Evolutionary conservation across 2,797 vertebrate species (phyloP).

Genomic region (Enteromius anoplus): DNA sequence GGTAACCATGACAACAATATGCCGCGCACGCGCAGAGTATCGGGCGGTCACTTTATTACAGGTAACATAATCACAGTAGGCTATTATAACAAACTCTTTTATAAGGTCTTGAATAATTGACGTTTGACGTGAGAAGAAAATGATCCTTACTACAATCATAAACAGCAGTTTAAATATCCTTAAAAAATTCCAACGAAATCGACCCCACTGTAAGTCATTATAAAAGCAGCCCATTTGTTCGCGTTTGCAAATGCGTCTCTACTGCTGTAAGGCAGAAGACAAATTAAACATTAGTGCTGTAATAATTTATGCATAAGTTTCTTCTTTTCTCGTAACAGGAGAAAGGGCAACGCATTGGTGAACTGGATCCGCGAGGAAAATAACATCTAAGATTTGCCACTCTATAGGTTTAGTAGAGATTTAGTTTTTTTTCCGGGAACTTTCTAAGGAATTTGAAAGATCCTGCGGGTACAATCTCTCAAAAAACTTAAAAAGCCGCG

Average conservation of each 20-base stretch:
- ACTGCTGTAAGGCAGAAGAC: constrained; percentile 48
- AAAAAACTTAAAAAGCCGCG: not conserved
- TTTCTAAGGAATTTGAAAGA: constrained; percentile 38
- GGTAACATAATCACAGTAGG: not conserved
- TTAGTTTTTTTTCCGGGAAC: constrained; percentile 49
- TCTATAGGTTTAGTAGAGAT: constrained; percentile 50
- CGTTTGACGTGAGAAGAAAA: not conserved
- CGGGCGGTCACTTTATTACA: not conserved
- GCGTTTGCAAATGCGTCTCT: constrained; percentile 13
- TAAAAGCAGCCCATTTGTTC: not conserved
- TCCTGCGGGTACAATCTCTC: not conserved
- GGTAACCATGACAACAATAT: constrained; percentile 12
- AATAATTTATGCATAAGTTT: constrained; percentile 66
- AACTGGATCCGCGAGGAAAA: constrained; percentile 53
- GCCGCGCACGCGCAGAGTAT: not conserved
- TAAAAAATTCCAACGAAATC: not conserved
- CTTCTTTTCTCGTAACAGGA: constrained; percentile 62
- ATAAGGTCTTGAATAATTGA: not conserved
- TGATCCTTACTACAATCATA: not conserved
- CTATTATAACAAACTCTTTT: not conserved
- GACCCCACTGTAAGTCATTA: not conserved
- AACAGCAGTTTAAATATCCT: not conserved
- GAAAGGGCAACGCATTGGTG: constrained; percentile 57
- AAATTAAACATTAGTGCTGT: constrained; percentile 53
- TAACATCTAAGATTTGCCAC: constrained; percentile 57